Base-by-base conservation (phyloP, 2,797 vertebrate species). In the Girardinus metallicus region DNA sequence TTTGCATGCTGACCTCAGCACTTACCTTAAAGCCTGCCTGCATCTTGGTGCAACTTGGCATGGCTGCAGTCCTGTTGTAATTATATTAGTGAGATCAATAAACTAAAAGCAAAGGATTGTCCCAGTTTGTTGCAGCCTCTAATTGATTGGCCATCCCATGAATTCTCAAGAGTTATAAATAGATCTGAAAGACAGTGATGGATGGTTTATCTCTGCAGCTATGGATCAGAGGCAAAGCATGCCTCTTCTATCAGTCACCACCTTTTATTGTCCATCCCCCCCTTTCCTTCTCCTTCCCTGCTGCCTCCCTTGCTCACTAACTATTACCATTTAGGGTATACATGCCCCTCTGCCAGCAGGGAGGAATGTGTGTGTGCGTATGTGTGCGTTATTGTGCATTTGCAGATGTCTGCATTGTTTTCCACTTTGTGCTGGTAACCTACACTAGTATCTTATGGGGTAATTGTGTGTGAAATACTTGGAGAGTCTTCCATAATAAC, bases 291-390 rank as follows among this genome's bases (percentile, higher is more conserved):
- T 76, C 44, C 60, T 8, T 77, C 81, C 75, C 81, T 75, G 71
- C 81, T 79, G 81, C 83, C 89, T 89, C 77, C 68, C 64, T 85
- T 21, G 26, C 87, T 81, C 85, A 83, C 81, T 62, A 73, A 77
- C 89, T 76, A 64, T 91, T 93, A 91, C 95, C 95, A 95, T 96
- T 90, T 96, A 95, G 89, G 95, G 95, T 94, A 94, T 92, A 85
- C 87, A 81, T 94, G 92, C 89, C 89, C 85, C 86, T 64, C 87
- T 87, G 89, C 88, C 91, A 91, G 78, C 87, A 83, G 80, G 84
- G 7, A 92, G 88, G 94, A 95, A 93, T 94, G 92, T 84, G 80
- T 79, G 83, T 80, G 80, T 36, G 57, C 4, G 11, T 57, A 2
- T 29, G 8, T 57, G 55, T 34, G 60, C 34, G 47, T 5, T 31